phyloP scores from a whole-genome alignment of 2,113 vertebrate genomes.

The Phaethon lepturus region DNA sequence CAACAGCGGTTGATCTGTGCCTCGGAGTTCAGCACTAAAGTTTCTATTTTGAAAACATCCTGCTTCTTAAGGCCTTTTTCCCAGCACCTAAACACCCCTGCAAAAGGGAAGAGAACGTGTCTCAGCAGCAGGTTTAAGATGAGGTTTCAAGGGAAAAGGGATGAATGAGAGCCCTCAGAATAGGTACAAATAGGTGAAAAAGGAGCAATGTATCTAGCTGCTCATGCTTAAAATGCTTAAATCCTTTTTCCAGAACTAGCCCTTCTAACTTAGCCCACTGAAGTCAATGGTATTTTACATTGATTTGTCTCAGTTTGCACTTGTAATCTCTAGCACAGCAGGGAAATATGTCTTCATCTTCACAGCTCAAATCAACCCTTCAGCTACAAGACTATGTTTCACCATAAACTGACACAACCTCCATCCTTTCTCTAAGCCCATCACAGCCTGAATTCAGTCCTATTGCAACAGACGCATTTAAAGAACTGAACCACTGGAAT shows the following conservation, averaged over 20 bases:
- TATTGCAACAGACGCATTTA: background rate
- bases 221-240: background rate
- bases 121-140: background rate
- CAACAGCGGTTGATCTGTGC: slow-evolving; percentile 13
- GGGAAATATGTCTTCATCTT: background rate
- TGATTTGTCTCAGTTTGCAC: background rate
- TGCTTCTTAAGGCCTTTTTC: background rate
- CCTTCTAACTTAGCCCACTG: background rate
- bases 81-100: background rate
- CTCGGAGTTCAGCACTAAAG: background rate
- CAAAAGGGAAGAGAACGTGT: background rate
- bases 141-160: background rate
- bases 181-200: background rate
- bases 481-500: background rate
- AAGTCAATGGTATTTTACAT: background rate
- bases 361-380: background rate
- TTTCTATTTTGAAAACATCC: slow-evolving; percentile 15
- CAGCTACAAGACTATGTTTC: background rate
- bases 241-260: background rate
- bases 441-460: background rate
- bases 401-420: background rate
- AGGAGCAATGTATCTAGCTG: background rate
- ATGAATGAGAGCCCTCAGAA: background rate
- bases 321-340: background rate
- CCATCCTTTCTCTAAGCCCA: background rate